These are phyloP conservation scores for Neoniphon sammara DNA, from an alignment of 2,797 vertebrate genomes.

Conservation along the genomic window DNA sequence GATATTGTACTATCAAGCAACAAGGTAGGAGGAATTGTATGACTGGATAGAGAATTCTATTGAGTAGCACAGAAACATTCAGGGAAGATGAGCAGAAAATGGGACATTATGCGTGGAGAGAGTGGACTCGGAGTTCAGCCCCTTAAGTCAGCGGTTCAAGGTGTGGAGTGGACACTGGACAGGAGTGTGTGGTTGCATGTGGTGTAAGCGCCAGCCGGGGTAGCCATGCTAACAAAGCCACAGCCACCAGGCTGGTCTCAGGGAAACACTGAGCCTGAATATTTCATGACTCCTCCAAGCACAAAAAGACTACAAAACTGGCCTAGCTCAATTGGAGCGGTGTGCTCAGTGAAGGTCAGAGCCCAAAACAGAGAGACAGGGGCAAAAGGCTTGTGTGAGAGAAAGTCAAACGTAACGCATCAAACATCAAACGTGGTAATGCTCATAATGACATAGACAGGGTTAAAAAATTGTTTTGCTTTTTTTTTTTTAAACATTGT, in stretches of 20 bases:
- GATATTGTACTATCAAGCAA: constrained; percentile 64
- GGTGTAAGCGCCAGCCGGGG: constrained; percentile 84
- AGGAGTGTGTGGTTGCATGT: constrained; percentile 29
- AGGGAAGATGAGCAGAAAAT: constrained; percentile 61
- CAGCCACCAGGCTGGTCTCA: constrained; percentile 95
- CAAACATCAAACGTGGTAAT: constrained; percentile 69
- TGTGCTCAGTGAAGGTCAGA: constrained; percentile 84
- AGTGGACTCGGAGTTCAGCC: constrained; percentile 27
- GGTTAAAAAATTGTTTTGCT: no score
- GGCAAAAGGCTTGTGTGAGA: constrained; percentile 80
- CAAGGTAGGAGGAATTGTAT: constrained; percentile 60
- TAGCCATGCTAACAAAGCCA: constrained; percentile 91
- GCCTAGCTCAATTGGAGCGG: constrained; percentile 88
- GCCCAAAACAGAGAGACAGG: constrained; percentile 81
- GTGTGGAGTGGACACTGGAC: constrained; percentile 65
- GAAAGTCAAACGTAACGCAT: constrained; percentile 64
- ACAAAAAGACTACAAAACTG: constrained; percentile 94
- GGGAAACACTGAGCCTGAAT: constrained; percentile 92
- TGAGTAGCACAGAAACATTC: constrained; percentile 31
- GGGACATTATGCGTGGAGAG: constrained; percentile 84
- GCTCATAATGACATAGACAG: background rate
- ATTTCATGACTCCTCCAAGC: constrained; percentile 96
- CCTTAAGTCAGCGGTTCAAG: constrained; percentile 73
- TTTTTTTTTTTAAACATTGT: constrained; percentile 12
- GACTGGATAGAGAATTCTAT: constrained; percentile 41